phyloP scores from a whole-genome alignment of 2,113 vertebrate species.

The Tetrao urogallus region DNA sequence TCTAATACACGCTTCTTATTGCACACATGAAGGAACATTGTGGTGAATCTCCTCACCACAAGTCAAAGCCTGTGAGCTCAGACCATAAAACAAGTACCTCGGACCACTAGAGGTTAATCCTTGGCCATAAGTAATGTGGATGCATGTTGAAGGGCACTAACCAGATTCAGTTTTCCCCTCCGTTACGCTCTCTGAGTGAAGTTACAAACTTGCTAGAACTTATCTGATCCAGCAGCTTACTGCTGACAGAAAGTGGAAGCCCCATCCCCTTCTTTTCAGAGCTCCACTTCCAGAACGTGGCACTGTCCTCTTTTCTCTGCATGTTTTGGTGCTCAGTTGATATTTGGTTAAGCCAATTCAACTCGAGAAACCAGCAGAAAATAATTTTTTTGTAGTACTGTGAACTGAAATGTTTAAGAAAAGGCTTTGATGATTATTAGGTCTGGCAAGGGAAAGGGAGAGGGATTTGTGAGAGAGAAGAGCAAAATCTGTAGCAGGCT shows the following conservation, averaged over 20 bases:
- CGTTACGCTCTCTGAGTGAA: not conserved
- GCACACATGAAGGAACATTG: not conserved
- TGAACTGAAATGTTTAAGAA: not conserved
- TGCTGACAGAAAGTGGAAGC: not conserved
- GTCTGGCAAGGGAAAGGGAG: not conserved
- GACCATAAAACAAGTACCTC: not conserved
- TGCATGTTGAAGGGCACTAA: not conserved
- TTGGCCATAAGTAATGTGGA: not conserved
- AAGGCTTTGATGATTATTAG: not conserved
- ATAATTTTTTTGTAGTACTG: not conserved
- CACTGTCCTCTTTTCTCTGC: not conserved
- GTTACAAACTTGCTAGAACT: not conserved
- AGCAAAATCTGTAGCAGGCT: not conserved
- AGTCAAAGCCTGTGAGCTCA: not conserved
- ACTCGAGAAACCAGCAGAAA: not conserved
- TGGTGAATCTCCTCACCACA: not conserved
- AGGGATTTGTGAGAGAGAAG: not conserved
- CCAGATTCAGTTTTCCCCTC: not conserved
- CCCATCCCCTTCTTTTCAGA: not conserved
- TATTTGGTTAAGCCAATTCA: not conserved
- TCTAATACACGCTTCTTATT: not conserved
- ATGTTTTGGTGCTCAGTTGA: not conserved
- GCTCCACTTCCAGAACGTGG: not conserved
- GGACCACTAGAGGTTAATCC: not conserved
- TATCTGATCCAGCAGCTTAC: not conserved